phyloP scores from a whole-genome alignment of 2,113 vertebrate species.

The Castor canadensis region DNA sequence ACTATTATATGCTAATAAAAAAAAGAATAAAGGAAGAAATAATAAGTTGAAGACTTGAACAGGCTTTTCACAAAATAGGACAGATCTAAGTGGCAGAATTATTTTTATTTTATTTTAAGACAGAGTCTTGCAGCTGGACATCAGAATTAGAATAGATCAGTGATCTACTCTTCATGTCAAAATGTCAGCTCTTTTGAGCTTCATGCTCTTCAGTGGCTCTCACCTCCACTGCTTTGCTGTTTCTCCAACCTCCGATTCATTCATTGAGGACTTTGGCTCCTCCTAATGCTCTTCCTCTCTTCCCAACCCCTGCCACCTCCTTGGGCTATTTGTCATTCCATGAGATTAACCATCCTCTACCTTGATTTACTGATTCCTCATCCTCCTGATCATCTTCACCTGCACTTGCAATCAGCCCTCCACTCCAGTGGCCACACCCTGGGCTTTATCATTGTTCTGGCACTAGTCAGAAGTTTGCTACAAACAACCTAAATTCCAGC shows the following conservation, averaged over 20 bases:
- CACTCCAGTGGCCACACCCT: not conserved
- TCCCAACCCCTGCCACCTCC: not conserved
- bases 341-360: not conserved
- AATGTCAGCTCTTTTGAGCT: not conserved
- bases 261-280: not conserved
- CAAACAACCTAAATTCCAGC: not conserved
- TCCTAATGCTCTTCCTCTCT: not conserved
- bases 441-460: not conserved
- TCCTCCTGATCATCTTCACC: not conserved
- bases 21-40: not conserved
- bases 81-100: not conserved
- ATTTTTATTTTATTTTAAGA: not conserved
- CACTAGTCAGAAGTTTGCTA: not conserved
- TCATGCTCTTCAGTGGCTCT: not conserved
- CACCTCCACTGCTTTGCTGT: not conserved
- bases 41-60: not conserved
- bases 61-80: not conserved
- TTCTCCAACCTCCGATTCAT: not conserved
- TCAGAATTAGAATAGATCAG: no score
- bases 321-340: not conserved
- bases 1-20: no score
- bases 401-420: not conserved
- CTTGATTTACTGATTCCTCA: not conserved
- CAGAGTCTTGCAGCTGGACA: not conserved
- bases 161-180: not conserved